phyloP scores from a whole-genome alignment of 1,140 invertebrate genomes.

The Lordiphosa mommai region DNA sequence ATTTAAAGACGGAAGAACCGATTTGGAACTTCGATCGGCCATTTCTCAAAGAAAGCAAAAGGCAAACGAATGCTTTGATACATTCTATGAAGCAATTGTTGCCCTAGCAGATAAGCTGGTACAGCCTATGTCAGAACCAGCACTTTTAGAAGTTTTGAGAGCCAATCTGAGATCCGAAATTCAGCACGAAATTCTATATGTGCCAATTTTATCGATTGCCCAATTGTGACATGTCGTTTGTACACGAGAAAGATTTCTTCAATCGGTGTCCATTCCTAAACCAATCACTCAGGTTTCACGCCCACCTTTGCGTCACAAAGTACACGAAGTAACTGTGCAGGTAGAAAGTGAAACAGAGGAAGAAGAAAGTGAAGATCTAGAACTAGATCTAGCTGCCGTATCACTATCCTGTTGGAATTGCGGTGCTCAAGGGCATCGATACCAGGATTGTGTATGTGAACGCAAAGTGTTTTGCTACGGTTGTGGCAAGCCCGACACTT shows the following conservation, averaged over 20 bases:
- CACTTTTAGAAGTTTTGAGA: neutral
- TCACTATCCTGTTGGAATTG: neutral
- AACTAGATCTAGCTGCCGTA: neutral
- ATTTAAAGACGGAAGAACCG: neutral
- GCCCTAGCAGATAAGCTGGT: neutral
- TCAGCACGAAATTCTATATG: too few relatives aligned
- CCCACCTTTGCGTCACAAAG: neutral
- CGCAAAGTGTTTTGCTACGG: neutral
- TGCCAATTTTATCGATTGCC: neutral
- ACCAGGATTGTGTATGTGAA: neutral
- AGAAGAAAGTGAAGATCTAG: neutral
- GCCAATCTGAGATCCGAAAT: neutral
- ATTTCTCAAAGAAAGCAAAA: neutral
- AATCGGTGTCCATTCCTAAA: neutral
- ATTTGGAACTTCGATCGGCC: neutral
- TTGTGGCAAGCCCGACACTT: neutral
- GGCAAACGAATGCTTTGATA: too few relatives aligned
- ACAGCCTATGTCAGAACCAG: neutral
- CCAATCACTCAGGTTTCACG: neutral
- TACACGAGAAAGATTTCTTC: neutral
- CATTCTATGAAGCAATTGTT: neutral
- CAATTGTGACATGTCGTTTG: neutral
- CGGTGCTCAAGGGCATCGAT: neutral
- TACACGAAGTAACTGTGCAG: neutral
- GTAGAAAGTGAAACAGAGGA: neutral